Base-by-base conservation (phyloP, 2,888 invertebrate genomes). In the Coelogynopora nodosa region DNA sequence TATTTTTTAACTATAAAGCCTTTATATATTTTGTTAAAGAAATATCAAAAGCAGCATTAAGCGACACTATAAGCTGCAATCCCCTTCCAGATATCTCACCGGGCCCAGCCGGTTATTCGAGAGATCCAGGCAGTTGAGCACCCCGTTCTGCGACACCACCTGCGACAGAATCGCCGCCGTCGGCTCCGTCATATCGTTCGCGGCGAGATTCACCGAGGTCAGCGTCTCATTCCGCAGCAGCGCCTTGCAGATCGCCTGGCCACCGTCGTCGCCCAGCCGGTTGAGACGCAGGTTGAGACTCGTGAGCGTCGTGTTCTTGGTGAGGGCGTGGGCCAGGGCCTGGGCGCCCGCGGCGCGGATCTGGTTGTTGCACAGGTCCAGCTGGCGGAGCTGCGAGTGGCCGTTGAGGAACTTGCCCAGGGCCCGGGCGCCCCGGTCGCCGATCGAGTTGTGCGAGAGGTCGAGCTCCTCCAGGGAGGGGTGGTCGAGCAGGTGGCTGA, bases 381-480 rank as follows among this genome's bases (percentile, higher is more conserved):
- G 88, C 83, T 86, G 90, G 27, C 90, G 90, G 26, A 92, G 89
- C 88, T 90, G 89, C 86, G 91, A 91, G 90, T 90, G 90, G 87
- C 91, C 91, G 88, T 91, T 92, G 74, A 92, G 88, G 88, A 92
- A 90, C 88, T 92, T 92, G 49, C 91, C 92, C 29, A 92, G 89
- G n/a, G 92, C 92, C 82, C 92, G 88, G 18, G 91, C 92, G 10
- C 92, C 92, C 2, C 91, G 88, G 88, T 92, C 92, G 30, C 91
- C 89, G 83, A 92, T 92, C 31, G 90, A 87, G 89, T 92, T 92
- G 88, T 92, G 91, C 0, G 92, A 92, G 26, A 92, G 88, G 87
- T 92, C 91, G 23, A 92, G 90, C 88, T 90, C 91, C 18, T 88
- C 88, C 1, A 92, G 88, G 18, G 90, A 88, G 0, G 92, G 91